These are phyloP conservation scores for Drosophila crucigera DNA, from an alignment of 2,888 invertebrate genomes.

Conservation along the genomic window DNA sequence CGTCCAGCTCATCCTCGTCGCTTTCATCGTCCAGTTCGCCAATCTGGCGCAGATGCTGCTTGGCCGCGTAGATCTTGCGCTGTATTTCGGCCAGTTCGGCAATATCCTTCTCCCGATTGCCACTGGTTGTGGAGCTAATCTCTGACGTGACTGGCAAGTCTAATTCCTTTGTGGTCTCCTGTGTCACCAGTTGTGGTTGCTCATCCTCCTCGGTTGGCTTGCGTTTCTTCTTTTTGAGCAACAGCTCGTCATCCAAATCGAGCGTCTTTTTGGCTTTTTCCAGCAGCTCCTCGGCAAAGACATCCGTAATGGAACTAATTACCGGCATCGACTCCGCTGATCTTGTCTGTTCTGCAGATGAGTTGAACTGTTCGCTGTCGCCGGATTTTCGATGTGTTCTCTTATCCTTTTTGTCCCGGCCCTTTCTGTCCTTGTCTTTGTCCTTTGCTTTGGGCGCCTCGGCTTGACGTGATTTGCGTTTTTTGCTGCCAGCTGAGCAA, in stretches of 20 bases:
- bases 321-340: slow-evolving; percentile 47
- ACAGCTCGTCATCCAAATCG: slow-evolving; percentile 77
- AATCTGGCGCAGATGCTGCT: slow-evolving; percentile 86
- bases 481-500: slow-evolving; percentile 76
- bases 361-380: slow-evolving; percentile 53
- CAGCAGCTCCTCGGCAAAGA: slow-evolving; percentile 88
- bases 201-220: slow-evolving; percentile 48
- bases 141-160: slow-evolving; percentile 86
- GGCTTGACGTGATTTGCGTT: slow-evolving; percentile 85
- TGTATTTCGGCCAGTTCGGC: slow-evolving; percentile 87
- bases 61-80: slow-evolving; percentile 88
- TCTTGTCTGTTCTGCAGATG: slow-evolving; percentile 34
- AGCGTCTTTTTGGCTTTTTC: slow-evolving; percentile 84
- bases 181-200: slow-evolving; percentile 37
- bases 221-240: slow-evolving; percentile 75
- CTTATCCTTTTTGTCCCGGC: slow-evolving; percentile 71
- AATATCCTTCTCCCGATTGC: slow-evolving; percentile 85
- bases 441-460: slow-evolving; percentile 68
- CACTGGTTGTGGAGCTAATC: slow-evolving; percentile 80
- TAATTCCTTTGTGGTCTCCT: slow-evolving; percentile 84
- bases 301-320: slow-evolving; percentile 87
- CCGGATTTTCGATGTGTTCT: slow-evolving; percentile 58
- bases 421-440: slow-evolving; percentile 79
- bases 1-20: slow-evolving; percentile 38
- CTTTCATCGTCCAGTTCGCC: slow-evolving; percentile 83